Percentiles rank a stretch among this genome's conserved stretches.
Conservation (phyloP, 1,140 invertebrate genomes). For the Macrobrachium nipponense region DNA sequence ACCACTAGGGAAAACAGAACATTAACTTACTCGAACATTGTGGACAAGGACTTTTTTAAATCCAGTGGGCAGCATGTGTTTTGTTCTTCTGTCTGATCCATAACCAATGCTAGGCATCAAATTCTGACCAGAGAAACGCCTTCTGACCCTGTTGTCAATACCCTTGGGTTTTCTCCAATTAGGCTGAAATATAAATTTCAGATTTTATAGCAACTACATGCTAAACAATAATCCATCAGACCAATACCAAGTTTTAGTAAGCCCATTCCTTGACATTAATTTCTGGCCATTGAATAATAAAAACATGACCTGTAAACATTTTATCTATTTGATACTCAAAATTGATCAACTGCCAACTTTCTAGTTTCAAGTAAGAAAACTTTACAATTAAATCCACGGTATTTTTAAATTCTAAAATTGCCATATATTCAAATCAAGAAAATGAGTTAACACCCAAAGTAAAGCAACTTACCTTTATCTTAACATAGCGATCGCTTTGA, state of each 20-base stretch:
- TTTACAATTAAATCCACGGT: too few species aligned
- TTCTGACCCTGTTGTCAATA: slow-evolving; percentile 99
- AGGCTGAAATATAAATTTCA: slow-evolving; percentile 69
- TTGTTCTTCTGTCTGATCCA: slow-evolving; percentile 92
- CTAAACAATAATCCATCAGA: slow-evolving; percentile 36
- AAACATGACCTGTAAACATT: too few species aligned
- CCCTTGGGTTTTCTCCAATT: slow-evolving; percentile 96
- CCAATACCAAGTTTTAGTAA: background rate
- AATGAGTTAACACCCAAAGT: slow-evolving; percentile 15
- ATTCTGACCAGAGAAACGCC: slow-evolving; percentile 98
- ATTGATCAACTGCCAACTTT: too few species aligned
- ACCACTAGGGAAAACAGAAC: background rate
- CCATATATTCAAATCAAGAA: too few species aligned
- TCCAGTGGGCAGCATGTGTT: slow-evolving; percentile 96
- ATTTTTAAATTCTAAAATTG: too few species aligned
- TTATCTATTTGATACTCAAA: too few species aligned
- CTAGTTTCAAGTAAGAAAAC: too few species aligned
- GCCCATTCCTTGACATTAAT: background rate
- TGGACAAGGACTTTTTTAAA: slow-evolving; percentile 93
- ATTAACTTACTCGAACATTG: slow-evolving; percentile 81
- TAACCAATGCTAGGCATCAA: slow-evolving; percentile 99
- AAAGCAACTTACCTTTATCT: slow-evolving; percentile 82
- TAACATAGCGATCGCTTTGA: slow-evolving; percentile 96
- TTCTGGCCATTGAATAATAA: too few species aligned
- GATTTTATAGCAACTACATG: slow-evolving; percentile 10